Conservation (phyloP, 2,113 vertebrate genomes). For the Chinchilla lanigera region DNA sequence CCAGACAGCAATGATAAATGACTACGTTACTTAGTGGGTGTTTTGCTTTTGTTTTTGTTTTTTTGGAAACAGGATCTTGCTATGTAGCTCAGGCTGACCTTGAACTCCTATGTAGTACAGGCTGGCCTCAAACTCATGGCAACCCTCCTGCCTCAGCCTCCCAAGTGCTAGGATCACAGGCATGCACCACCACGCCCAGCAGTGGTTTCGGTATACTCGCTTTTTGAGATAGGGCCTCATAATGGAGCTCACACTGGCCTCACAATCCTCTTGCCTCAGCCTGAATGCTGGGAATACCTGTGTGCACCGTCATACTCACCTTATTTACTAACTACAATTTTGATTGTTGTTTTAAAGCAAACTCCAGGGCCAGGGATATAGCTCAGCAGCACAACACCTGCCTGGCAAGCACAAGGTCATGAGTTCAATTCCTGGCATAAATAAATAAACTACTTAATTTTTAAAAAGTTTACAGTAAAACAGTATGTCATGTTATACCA, state of each 20-base stretch:
- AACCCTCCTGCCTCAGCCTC: not conserved
- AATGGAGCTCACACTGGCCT: not conserved
- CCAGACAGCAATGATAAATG: not conserved
- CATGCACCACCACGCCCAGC: not conserved
- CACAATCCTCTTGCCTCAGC: not conserved
- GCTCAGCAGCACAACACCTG: too few species aligned
- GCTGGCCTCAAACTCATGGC: not conserved
- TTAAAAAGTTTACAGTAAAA: not conserved
- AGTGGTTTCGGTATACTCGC: too few species aligned
- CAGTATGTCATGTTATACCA: not conserved
- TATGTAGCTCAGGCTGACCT: not conserved
- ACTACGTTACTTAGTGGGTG: not conserved
- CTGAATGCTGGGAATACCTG: not conserved
- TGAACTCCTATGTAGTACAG: not conserved
- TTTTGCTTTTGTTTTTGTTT: not conserved
- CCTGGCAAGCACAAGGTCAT: too few species aligned
- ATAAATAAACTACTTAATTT: not conserved
- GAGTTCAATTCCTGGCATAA: too few species aligned
- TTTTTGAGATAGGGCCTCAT: not conserved
- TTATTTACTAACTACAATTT: not conserved
- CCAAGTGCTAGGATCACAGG: not conserved
- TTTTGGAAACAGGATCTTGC: not conserved
- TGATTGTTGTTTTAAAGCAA: not conserved
- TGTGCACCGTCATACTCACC: not conserved
- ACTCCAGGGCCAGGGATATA: too few species aligned